Base-by-base conservation (phyloP, 2,113 vertebrate genomes). In the Crotalus helleri region DNA sequence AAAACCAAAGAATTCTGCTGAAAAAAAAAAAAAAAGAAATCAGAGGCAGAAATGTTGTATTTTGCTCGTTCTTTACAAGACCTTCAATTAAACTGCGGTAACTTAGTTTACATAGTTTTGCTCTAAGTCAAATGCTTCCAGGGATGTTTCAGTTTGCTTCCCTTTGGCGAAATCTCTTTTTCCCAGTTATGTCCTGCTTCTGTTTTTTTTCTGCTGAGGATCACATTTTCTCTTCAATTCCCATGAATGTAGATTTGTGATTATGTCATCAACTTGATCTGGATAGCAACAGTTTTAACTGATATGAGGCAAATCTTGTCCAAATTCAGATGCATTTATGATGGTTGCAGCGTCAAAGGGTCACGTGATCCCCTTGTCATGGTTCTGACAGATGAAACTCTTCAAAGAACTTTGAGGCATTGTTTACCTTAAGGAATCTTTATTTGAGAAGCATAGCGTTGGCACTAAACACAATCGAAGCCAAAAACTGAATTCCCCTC, bases 41-140 rank as follows among this genome's bases (percentile, higher is more conserved):
- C 91, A 93, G 91, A 92, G 54, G 54, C 44, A 90, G 87, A 95
- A 92, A 33, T 46, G 23, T 6, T 5, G 17, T 3, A 44, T 44
- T 51, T 81, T 81, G 17, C 74, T 44, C 7, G 7, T 81, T 44
- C 74, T 39, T 39, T 21, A 81, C 17, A 81, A 81, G 17, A 17
- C 33, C 39, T 81, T 81, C 74, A 9, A 44, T 44, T 81, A 9
- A 81, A 81, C 33, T 8, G 74, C 15, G 17, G 74, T 39, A 81
- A 81, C 74, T 44, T 39, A 39, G 33, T 44, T 44, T 81, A 44
- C 33, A 44, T 44, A 81, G 74, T 44, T 81, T 21, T 9, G 17
- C 39, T 9, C 74, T 81, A 23, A 81, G 39, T 81, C 33, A 81
- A 81, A 44, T 1, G 33, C 33, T 81, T 81, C 33, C 74, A 9